Evolutionary conservation across 2,113 vertebrate species (phyloP), one percentile per base, ranked within the genome.

Genomic region (Trematocara variabile): DNA sequence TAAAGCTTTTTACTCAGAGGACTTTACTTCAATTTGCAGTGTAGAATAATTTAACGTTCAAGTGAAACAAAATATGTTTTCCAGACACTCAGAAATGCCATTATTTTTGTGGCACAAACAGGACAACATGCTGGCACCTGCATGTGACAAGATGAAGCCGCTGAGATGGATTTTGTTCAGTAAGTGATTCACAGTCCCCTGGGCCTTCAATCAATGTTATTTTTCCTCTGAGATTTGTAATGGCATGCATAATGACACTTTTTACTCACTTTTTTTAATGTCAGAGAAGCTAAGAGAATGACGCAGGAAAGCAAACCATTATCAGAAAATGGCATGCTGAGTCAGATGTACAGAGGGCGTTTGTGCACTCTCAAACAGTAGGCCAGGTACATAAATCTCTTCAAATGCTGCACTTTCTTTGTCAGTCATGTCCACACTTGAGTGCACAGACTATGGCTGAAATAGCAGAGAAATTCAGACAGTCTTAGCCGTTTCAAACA

Each of bases 11-110:
- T 48, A 14, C 80, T 7, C n/a, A 22, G 52, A 73, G 22, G 20
- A 25, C 30, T 68, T 53, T 58, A 8, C 7, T 54, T 16, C 46
- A 13, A 30, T 77, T 92, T 79, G 14, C 9, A 41, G 20, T n/a
- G 73, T 52, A 81, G 12, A 81, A 83, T 39, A 84, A 56, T 20
- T 52, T 41, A 53, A 56, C 44, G 28, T 50, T 82, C 65, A 88
- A 92, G 88, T 82, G 80, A 88, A 88, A 87, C 82, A 79, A 91
- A 95, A 88, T 84, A 37, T 81, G 81, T 88, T 94, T 93, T 86
- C 86, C 80, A 90, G 82, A 90, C 82, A 87, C 83, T 93, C 77
- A 83, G 85, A 92, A 91, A 91, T 44, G 63, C 79, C 82, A 93
- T 91, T 90, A 90, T 93, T 86, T 85, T 92, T 48, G 88, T 91